Evolutionary conservation across 2,888 invertebrate species (phyloP).

Genomic region (Hirtodrosophila histrioides): DNA sequence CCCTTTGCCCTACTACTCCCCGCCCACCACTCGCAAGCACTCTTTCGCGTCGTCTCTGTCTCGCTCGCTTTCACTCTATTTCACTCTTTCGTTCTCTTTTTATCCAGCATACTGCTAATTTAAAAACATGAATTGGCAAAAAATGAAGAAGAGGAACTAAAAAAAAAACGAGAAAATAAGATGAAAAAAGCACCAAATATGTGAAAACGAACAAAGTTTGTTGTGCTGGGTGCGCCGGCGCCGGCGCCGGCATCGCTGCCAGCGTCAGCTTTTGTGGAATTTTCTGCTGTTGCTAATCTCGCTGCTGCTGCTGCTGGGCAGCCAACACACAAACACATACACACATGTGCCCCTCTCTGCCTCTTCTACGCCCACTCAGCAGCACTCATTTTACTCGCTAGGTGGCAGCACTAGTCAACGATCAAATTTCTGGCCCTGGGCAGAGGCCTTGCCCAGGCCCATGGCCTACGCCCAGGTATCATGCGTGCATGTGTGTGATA

Average conservation of each 20-base stretch:
- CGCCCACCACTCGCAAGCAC: background rate
- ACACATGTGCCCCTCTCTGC: slow-evolving; percentile 1
- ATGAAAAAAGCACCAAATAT: slow-evolving; percentile 35
- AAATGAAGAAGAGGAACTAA: slow-evolving; percentile 24
- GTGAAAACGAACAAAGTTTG: slow-evolving; percentile 51
- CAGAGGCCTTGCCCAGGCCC: slow-evolving; percentile 7
- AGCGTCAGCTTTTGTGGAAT: slow-evolving; percentile 60
- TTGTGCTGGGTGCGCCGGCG: slow-evolving; percentile 61
- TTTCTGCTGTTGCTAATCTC: slow-evolving; percentile 69
- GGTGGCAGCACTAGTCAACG: slow-evolving; percentile 42
- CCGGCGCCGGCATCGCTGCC: slow-evolving; percentile 53
- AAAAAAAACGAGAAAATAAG: slow-evolving; percentile 23
- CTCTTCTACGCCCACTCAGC: slow-evolving; percentile 39
- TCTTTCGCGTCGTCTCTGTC: slow-evolving; percentile 1
- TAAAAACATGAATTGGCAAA: slow-evolving; percentile 72
- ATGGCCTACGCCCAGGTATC: slow-evolving; percentile 9
- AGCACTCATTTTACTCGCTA: slow-evolving; percentile 32
- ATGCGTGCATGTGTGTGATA: slow-evolving; percentile 30
- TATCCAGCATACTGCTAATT: slow-evolving; percentile 62
- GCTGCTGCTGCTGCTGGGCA: slow-evolving; percentile 23
- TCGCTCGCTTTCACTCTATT: slow-evolving; percentile 9
- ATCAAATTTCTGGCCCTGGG: slow-evolving; percentile 42
- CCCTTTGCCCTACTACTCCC: slow-evolving; percentile 28
- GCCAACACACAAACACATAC: slow-evolving; percentile 12
- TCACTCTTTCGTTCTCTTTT: slow-evolving; percentile 37